Evolutionary conservation across 1,140 invertebrate species (phyloP), one percentile per base, ranked within the genome.

Genomic region (Oscheius sp.): DNA sequence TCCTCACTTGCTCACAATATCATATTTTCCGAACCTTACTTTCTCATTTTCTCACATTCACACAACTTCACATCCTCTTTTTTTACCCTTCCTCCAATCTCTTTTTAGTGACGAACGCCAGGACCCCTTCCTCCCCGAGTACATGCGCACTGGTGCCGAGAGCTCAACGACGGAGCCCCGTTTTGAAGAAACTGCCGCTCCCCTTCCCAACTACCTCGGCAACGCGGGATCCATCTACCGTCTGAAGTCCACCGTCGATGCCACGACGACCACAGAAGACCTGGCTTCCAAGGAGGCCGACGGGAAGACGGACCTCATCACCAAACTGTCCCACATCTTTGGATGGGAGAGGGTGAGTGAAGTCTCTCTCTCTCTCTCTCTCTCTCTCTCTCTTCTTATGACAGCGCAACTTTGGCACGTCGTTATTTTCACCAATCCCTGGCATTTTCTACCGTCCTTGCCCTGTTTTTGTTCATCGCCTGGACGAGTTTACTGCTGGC

Each of bases 71-170:
- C n/a, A n/a, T n/a, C n/a, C n/a, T n/a, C n/a, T n/a, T 23, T 55
- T 55, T 13, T 7, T 26, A 13, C 23, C 7, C 7, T 26, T 55
- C 23, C 23, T 7, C 28, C 49, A 55, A 55, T 55, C n/a, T 42
- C 38, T 42, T 42, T 55, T 4, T 26, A 55, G 49, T 7, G 15
- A 15, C 15, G 49, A 55, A 23, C 49, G 49, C 4, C 7, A 15
- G 49, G 49, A 55, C 23, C 49, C 49, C 49, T 55, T 55, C 49
- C 49, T 55, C 7, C 49, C 49, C 7, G 49, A 55, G 28, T 55
- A 55, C 23, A 55, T 55, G 49, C 49, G 49, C 7, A 55, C 49
- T 7, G 49, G 49, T 20, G 49, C 23, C 49, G 49, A 55, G 49
- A 23, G 7, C 23, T 13, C 49, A 4, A 7, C 7, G 28, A 4